A percentile compares a stretch with the other conserved stretches of the same genome.
phyloP scores from a whole-genome alignment of 2,113 vertebrate species.

The Gymnarchus niloticus region DNA sequence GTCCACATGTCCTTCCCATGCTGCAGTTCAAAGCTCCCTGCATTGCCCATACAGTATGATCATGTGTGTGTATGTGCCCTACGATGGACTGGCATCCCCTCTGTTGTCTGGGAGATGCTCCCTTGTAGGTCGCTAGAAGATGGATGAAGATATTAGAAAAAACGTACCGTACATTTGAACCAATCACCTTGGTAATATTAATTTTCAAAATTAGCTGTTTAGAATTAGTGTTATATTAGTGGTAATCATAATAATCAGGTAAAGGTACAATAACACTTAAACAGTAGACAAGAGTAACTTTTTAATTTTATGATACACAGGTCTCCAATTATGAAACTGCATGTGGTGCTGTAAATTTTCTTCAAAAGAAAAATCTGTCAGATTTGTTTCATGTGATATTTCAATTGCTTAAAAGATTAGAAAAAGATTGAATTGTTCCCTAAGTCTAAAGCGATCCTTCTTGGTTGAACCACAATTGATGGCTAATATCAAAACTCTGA shows the following conservation, averaged over 20 bases:
- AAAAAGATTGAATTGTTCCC: slow-evolving; percentile 16
- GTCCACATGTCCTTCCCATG: background rate
- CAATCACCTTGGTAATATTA: background rate
- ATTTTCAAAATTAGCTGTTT: background rate
- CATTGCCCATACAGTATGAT: no score
- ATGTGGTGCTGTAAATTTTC: background rate
- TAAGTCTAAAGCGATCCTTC: slow-evolving; percentile 6
- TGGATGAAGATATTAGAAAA: background rate
- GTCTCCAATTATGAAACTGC: background rate
- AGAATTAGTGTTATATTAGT: background rate
- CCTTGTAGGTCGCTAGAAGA: background rate
- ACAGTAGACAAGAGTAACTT: background rate
- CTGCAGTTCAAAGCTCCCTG: background rate
- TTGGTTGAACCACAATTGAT: background rate
- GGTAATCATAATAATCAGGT: background rate
- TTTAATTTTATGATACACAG: background rate
- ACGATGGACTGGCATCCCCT: background rate
- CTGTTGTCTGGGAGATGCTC: background rate
- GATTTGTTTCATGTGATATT: slow-evolving; percentile 1
- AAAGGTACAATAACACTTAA: background rate
- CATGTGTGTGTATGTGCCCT: background rate
- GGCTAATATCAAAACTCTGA: slow-evolving; percentile 13
- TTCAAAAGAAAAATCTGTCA: slow-evolving; percentile 6
- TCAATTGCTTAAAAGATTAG: slow-evolving; percentile 7
- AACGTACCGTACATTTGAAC: background rate